Evolutionary conservation across 2,888 invertebrate genomes (phyloP), one percentile per base, ranked within the genome.

Genomic region (Caenorhabditis sulstoni): DNA sequence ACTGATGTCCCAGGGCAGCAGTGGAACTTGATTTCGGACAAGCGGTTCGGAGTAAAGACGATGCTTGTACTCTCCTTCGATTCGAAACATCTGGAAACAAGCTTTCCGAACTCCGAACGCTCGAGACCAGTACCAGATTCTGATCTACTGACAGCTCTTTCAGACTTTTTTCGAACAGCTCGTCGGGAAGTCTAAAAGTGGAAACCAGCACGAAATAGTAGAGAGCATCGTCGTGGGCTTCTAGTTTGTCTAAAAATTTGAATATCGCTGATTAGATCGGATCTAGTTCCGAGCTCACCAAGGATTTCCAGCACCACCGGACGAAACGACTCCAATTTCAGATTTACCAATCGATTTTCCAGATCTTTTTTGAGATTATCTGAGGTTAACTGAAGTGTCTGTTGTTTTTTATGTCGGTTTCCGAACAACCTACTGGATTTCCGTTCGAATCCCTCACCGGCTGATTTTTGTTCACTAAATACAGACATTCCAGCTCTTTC

Each of bases 121-220:
- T 3, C 52, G 23, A 20, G 11, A 44, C 5, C 16, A 20, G 55
- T 18, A 78, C 71, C 44, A 79, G 53, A 11, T 65, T 64, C 23
- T 79, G 79, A 2, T 67, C 44, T 0, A 68, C 22, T 7, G 67
- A 3, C 5, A 64, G 7, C 18, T 68, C 62, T 35, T 74, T 68
- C 45, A 79, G 37, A 45, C 74, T 79, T 14, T 53, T 22, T 39
- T 47, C 73, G 23, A 79, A 68, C 0, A 20, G 37, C 12, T 45
- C 22, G 44, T 74, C 68, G 3, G 62, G 50, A 12, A 79, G 41
- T 18, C 53, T 45, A 20, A 45, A 74, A 0, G 79, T 79, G 7
- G 68, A 23, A 14, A 74, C 79, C 0, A 79, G 64, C 1, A 61
- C 74, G 44, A 79, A 79, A 52, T 79, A 74, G 49, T 52, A 58